Percentiles rank a stretch among this genome's conserved stretches.
phyloP scores from a whole-genome alignment of 2,113 vertebrate genomes.

The Limnothrissa miodon region DNA sequence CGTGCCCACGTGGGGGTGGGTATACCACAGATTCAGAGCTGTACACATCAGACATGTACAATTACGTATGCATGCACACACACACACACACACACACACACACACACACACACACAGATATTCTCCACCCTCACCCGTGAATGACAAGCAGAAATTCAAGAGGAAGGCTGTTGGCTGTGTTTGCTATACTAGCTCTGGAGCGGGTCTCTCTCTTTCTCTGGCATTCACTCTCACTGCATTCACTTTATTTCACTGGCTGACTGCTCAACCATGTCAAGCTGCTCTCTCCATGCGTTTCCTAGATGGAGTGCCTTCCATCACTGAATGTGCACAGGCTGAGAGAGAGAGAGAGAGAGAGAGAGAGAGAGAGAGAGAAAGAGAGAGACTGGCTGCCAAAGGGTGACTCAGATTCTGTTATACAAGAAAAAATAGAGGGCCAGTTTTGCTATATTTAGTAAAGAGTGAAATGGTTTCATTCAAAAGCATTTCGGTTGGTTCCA shows the following conservation, averaged over 20 bases:
- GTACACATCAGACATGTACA: neutral
- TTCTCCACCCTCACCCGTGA: neutral
- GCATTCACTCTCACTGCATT: neutral
- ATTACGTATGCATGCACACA: neutral
- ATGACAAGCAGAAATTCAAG: neutral
- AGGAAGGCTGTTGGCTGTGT: neutral
- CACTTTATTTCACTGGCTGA: neutral
- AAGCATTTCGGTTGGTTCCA: neutral
- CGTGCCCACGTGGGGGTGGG: neutral
- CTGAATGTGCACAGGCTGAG: neutral
- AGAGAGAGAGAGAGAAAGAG: no score
- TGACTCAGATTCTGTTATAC: constrained; percentile 8
- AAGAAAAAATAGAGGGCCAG: constrained; percentile 8
- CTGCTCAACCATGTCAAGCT: constrained; percentile 4
- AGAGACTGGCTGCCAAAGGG: neutral
- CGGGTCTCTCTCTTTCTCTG: neutral
- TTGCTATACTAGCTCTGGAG: neutral
- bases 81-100: neutral
- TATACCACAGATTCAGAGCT: neutral
- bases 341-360: neutral
- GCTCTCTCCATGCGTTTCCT: constrained; percentile 1
- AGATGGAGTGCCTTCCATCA: constrained; percentile 4
- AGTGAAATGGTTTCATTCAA: constrained; percentile 1
- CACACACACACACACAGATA: neutral
- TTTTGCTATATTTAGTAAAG: constrained; percentile 5